A percentile compares a stretch with the other conserved stretches of the same genome.
These are phyloP conservation scores for Falco concolor DNA, from an alignment of 2,797 vertebrate species.

Conservation along the genomic window DNA sequence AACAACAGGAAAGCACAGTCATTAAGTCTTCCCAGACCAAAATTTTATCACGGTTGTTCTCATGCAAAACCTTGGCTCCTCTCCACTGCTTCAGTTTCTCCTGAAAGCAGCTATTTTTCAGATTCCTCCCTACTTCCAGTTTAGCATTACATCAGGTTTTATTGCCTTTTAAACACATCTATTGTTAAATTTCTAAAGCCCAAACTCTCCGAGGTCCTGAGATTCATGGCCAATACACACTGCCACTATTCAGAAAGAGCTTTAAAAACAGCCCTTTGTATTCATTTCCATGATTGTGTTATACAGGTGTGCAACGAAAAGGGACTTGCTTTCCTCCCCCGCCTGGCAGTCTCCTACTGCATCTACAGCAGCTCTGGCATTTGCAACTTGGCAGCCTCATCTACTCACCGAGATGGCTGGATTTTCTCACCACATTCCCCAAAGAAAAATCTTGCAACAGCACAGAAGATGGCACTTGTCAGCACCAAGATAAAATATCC, in stretches of 20 bases:
- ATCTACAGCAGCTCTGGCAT: neutral
- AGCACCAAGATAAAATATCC: neutral
- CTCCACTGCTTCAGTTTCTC: neutral
- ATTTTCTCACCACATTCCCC: neutral
- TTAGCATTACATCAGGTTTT: neutral
- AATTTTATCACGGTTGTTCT: neutral
- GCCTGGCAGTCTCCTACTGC: neutral
- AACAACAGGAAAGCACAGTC: neutral
- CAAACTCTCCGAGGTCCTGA: neutral
- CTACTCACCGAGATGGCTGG: accelerated
- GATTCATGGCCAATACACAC: neutral
- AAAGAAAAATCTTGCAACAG: neutral
- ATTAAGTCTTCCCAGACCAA: neutral
- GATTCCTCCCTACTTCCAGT: neutral
- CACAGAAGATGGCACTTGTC: slow-evolving; percentile 24
- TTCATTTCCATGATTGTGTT: neutral
- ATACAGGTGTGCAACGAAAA: neutral
- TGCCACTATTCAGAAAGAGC: neutral
- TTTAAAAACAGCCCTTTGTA: accelerated
- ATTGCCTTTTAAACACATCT: neutral
- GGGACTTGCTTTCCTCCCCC: neutral
- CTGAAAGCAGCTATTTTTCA: neutral
- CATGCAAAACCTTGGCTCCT: neutral
- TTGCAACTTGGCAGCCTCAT: neutral
- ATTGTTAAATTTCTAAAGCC: neutral